Evolutionary conservation across 2,888 invertebrate species (phyloP), one percentile per base, ranked within the genome.

Genomic region (Phania funesta): DNA sequence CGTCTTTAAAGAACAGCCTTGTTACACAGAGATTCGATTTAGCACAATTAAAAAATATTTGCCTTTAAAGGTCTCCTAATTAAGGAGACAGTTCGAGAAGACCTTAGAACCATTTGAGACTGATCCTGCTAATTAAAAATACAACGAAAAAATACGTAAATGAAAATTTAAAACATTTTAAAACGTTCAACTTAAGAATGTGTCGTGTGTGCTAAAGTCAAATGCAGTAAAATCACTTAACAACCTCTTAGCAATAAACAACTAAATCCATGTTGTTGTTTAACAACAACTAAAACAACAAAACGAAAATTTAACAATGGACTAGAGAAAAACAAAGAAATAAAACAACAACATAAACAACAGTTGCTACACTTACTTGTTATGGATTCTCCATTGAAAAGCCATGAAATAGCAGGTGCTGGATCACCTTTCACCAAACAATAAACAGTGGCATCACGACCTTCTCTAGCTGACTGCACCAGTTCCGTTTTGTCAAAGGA

Each of bases 401-500:
- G 88, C 92, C 92, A 92, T 7, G 91, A 89, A 78, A 92, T 87
- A 79, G 88, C 88, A 81, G 91, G 91, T 64, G 87, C 85, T 8
- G 91, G 91, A 86, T 92, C 92, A 29, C 92, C 92, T 78, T 86
- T 87, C n/a, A 90, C 91, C 64, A 87, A 87, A 85, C 91, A 92
- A 77, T 87, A 86, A 68, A 92, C 89, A 46, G 91, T 89, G 22
- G 91, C 92, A 84, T 92, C 91, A 67, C 89, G 88, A 78, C 92
- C 91, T 88, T 93, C 93, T 58, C 89, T 89, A 8, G 92, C 93
- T 67, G 90, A 91, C 85, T 93, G 93, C 74, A 92, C 89, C 44
- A 88, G 85, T 44, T 92, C 91, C 48, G 93, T 92, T 85, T 93
- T 92, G 86, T 91, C 91, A 88, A 93, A 93, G 65, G 91, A 91